A percentile compares a stretch with the other conserved stretches of the same genome.
These are phyloP conservation scores for Rhorus exstirpatorius DNA, from an alignment of 2,888 invertebrate species.

Conservation along the genomic window DNA sequence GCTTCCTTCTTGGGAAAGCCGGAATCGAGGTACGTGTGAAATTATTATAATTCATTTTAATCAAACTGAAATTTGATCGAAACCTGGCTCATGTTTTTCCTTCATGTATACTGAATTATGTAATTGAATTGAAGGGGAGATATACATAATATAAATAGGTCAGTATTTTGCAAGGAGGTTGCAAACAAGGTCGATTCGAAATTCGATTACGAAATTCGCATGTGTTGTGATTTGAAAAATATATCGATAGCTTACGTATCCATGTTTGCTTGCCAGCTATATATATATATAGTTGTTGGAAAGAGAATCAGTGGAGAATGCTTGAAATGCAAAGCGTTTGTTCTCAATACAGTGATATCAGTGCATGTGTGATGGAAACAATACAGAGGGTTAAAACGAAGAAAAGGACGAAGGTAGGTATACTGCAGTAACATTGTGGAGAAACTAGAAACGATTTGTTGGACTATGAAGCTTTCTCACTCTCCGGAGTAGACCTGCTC, in stretches of 20 bases:
- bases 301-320: conserved; percentile 37
- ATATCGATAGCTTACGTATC: not conserved
- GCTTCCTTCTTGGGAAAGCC: too few relatives aligned
- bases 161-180: too few relatives aligned
- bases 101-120: too few relatives aligned
- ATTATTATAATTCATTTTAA: too few relatives aligned
- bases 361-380: conserved; percentile 18
- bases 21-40: too few relatives aligned
- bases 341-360: conserved; percentile 12
- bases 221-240: conserved; percentile 12
- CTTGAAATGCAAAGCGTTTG: conserved; percentile 51
- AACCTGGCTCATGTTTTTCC: too few relatives aligned
- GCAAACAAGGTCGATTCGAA: conserved; percentile 2
- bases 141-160: too few relatives aligned
- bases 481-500: not conserved
- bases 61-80: too few relatives aligned
- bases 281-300: conserved; percentile 2
- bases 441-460: conserved; percentile 44
- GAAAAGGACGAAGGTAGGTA: not conserved
- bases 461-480: conserved; percentile 8
- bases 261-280: not conserved
- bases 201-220: not conserved
- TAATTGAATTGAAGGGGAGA: too few relatives aligned
- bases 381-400: not conserved
- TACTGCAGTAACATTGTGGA: not conserved